These are phyloP conservation scores for Diarsia dahlii DNA, from an alignment of 2,888 invertebrate genomes.

Conservation along the genomic window DNA sequence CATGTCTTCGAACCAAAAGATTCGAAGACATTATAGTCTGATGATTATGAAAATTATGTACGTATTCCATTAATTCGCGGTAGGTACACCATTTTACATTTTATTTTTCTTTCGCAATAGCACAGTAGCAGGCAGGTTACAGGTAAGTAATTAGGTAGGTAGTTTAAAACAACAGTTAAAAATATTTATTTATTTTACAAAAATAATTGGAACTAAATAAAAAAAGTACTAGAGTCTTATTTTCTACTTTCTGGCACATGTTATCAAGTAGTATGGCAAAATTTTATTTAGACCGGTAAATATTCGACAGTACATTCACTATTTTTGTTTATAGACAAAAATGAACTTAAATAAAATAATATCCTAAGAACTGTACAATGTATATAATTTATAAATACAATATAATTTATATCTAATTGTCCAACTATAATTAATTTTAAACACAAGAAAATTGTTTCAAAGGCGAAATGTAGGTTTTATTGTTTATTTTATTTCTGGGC, in stretches of 20 bases:
- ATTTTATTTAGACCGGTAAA: slow-evolving; percentile 8
- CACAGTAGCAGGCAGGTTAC: background rate
- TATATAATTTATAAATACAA: slow-evolving; percentile 32
- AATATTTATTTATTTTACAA: slow-evolving; percentile 68
- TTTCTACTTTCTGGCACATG: slow-evolving; percentile 61
- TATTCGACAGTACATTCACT: slow-evolving; percentile 5
- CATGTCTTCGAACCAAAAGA: too few relatives aligned
- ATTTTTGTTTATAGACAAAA: slow-evolving; percentile 34
- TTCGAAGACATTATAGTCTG: too few relatives aligned
- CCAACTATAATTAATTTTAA: background rate
- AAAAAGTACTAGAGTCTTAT: slow-evolving; percentile 42
- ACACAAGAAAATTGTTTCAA: background rate
- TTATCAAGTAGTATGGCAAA: slow-evolving; percentile 54
- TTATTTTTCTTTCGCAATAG: background rate
- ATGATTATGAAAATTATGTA: too few relatives aligned
- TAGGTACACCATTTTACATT: too few relatives aligned
- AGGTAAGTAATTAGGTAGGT: background rate
- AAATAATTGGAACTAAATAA: slow-evolving; percentile 58
- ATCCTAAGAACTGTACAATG: slow-evolving; percentile 65
- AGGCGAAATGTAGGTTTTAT: background rate
- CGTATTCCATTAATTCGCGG: too few relatives aligned
- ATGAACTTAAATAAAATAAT: slow-evolving; percentile 61
- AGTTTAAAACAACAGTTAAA: slow-evolving; percentile 24
- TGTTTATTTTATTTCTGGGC: background rate
- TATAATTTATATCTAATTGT: background rate